Conservation (phyloP, 2,113 vertebrate genomes). For the Colossoma macropomum region DNA sequence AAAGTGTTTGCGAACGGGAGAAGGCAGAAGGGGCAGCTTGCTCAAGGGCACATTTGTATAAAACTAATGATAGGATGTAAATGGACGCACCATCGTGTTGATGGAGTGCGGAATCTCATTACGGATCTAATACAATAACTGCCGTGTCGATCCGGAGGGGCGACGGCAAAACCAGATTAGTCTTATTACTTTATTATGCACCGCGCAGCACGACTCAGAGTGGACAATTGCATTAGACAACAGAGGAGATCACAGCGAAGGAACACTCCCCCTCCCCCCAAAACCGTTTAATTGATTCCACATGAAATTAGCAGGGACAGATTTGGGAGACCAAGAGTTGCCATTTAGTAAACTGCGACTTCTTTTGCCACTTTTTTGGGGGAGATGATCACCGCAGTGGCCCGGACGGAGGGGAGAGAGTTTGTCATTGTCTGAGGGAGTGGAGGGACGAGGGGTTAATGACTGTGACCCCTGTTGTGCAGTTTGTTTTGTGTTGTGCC, state of each 20-base stretch:
- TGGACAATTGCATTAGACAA: conserved; percentile 97
- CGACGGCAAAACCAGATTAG: conserved; percentile 93
- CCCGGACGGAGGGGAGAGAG: conserved; percentile 60
- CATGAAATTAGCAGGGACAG: conserved; percentile 83
- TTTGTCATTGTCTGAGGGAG: conserved; percentile 78
- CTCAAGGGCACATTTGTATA: conserved; percentile 92
- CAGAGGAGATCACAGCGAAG: conserved; percentile 91
- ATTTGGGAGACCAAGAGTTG: conserved; percentile 61
- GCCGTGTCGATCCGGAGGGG: conserved; percentile 91
- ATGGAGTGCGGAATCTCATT: conserved; percentile 94
- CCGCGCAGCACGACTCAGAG: conserved; percentile 90
- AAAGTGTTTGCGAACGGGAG: conserved; percentile 78
- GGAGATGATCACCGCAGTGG: conserved; percentile 34
- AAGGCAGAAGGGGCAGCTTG: conserved; percentile 72
- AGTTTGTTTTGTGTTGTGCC: conserved; percentile 60
- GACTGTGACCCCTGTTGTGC: conserved; percentile 79
- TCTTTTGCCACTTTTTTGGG: conserved; percentile 15
- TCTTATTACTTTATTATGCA: conserved; percentile 98
- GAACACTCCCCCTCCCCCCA: conserved; percentile 74
- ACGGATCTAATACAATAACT: conserved; percentile 98
- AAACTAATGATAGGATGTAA: conserved; percentile 97
- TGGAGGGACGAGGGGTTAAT: conserved; percentile 74
- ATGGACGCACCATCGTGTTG: conserved; percentile 83
- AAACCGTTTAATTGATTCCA: conserved; percentile 87
- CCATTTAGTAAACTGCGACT: conserved; percentile 50